These are phyloP conservation scores for Denticeps clupeoides DNA, from an alignment of 2,797 vertebrate genomes.

Conservation along the genomic window DNA sequence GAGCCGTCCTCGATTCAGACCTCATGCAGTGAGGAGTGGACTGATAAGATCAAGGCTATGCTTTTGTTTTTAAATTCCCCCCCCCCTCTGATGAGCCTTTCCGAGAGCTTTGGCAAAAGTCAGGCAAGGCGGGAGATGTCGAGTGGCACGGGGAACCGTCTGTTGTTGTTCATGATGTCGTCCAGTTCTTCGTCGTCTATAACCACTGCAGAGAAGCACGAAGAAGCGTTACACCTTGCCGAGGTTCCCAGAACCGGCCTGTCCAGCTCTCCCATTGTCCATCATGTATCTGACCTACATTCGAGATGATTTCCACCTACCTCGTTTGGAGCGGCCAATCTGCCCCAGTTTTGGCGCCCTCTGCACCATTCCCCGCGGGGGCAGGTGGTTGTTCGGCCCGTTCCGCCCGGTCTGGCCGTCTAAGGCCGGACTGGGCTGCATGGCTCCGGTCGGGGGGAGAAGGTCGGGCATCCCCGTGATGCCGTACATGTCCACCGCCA, in stretches of 20 bases:
- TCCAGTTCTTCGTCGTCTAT: slow-evolving; percentile 65
- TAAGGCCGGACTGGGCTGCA: slow-evolving; percentile 52
- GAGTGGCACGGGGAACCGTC: slow-evolving; percentile 55
- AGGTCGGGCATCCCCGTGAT: slow-evolving; percentile 59
- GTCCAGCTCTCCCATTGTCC: neutral
- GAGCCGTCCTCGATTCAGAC: no score
- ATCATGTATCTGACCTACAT: no score
- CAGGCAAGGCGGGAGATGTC: slow-evolving; percentile 55
- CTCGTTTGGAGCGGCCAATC: slow-evolving; percentile 65
- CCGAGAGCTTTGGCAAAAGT: slow-evolving; percentile 46
- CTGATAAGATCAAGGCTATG: slow-evolving; percentile 33
- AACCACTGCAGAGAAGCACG: slow-evolving; percentile 47
- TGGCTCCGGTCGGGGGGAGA: slow-evolving; percentile 44
- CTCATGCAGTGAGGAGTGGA: no score
- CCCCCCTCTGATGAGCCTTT: no score
- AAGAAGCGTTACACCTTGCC: neutral
- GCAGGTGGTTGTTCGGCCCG: slow-evolving; percentile 27
- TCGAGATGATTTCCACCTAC: slow-evolving; percentile 39
- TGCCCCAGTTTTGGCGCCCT: slow-evolving; percentile 65
- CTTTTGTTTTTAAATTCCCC: slow-evolving; percentile 24
- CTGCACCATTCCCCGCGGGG: slow-evolving; percentile 51
- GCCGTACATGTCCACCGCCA: slow-evolving; percentile 52
- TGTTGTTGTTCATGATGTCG: slow-evolving; percentile 68
- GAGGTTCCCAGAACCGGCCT: neutral
- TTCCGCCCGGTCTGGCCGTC: slow-evolving; percentile 38